phyloP scores from a whole-genome alignment of 2,888 invertebrate species.

The Patella pellucida region DNA sequence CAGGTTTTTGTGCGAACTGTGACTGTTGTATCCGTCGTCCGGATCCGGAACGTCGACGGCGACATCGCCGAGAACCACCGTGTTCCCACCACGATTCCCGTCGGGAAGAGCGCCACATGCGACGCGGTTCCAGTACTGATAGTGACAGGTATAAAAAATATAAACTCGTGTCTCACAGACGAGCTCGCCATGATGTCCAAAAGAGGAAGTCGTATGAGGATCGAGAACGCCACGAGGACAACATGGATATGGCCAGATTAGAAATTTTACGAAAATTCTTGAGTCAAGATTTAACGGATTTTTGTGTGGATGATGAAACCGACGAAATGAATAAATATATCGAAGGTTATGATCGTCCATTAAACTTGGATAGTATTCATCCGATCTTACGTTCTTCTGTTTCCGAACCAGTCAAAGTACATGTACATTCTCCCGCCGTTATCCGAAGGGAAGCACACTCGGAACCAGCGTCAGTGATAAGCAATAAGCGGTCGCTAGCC shows the following conservation, averaged over 20 bases:
- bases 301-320: background rate
- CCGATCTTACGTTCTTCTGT: background rate
- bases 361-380: background rate
- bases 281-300: background rate
- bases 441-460: background rate
- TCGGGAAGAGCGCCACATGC: background rate
- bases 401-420: background rate
- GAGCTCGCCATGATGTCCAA: background rate
- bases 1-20: background rate
- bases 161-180: background rate
- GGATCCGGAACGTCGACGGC: background rate
- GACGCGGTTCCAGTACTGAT: constrained; percentile 22
- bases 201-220: too few relatives aligned
- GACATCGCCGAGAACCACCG: background rate
- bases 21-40: background rate
- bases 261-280: constrained; percentile 1
- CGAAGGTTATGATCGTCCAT: background rate
- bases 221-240: too few relatives aligned
- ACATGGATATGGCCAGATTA: background rate
- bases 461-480: background rate
- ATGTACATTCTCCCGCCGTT: background rate
- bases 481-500: background rate
- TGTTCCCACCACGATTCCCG: constrained; percentile 5
- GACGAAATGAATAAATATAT: background rate
- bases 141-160: constrained; percentile 19